phyloP scores from a whole-genome alignment of 2,888 invertebrate genomes.

The Ornithoptera alexandrae region DNA sequence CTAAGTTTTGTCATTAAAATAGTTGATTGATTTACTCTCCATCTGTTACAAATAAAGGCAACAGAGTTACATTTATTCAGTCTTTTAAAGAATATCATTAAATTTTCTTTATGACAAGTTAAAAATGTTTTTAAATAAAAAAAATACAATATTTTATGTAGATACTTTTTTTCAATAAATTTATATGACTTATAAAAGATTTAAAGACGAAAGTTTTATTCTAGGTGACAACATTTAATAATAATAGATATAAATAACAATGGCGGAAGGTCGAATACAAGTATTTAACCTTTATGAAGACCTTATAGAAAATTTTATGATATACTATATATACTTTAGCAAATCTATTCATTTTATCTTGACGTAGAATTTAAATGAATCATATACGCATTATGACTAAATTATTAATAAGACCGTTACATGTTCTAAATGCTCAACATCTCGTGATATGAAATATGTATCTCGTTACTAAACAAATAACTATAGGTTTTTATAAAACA shows the following conservation, averaged over 20 bases:
- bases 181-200: background rate
- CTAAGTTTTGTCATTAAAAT: too few relatives aligned
- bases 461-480: background rate
- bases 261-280: background rate
- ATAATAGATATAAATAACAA: constrained; percentile 1
- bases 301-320: background rate
- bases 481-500: too few relatives aligned
- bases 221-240: background rate
- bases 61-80: too few relatives aligned
- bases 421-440: background rate
- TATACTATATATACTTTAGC: background rate
- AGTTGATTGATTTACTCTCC: too few relatives aligned
- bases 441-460: background rate
- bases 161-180: background rate
- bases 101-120: too few relatives aligned
- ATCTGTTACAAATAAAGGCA: too few relatives aligned
- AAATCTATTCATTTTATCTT: background rate
- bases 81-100: too few relatives aligned
- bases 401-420: background rate
- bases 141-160: background rate
- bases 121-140: too few relatives aligned
- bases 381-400: background rate
- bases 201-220: background rate
- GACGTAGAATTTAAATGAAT: background rate
- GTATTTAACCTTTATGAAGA: background rate